Evolutionary conservation across 2,113 vertebrate genomes (phyloP).

Genomic region (Cygnus buccinator): DNA sequence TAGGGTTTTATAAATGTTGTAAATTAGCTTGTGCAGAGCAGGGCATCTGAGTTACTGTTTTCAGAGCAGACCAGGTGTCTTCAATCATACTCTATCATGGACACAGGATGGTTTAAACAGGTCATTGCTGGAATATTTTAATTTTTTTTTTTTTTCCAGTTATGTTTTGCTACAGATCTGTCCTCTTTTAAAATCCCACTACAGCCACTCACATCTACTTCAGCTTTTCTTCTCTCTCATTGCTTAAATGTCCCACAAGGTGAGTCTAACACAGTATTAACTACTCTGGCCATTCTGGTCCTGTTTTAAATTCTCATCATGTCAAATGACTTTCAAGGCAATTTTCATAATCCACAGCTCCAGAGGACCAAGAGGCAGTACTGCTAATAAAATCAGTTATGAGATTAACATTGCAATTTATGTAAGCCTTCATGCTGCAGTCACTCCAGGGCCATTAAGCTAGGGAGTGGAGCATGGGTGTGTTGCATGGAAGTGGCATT

Average conservation of each 20-base stretch:
- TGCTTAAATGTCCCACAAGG: not conserved
- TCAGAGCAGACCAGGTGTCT: not conserved
- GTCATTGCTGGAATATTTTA: not conserved
- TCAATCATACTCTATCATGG: rapidly evolving
- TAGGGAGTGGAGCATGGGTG: not conserved
- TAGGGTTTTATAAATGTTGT: not conserved
- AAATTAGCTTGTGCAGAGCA: not conserved
- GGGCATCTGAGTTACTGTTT: not conserved
- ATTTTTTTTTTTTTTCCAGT: not conserved
- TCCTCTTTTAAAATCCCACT: not conserved
- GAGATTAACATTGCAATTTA: not conserved
- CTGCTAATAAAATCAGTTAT: not conserved
- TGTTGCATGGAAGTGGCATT: not conserved
- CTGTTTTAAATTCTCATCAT: not conserved
- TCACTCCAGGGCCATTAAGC: not conserved
- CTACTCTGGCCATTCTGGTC: not conserved
- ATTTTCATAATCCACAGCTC: not conserved
- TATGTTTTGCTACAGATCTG: not conserved
- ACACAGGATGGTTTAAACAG: not conserved
- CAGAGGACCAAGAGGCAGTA: not conserved
- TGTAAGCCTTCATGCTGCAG: not conserved
- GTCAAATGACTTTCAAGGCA: not conserved
- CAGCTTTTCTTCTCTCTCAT: not conserved
- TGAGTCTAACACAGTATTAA: not conserved
- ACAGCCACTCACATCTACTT: not conserved